Percentiles rank a stretch among this genome's conserved stretches.
These are phyloP conservation scores for Oreochromis spilurus DNA, from an alignment of 2,113 vertebrate species.

Conservation along the genomic window DNA sequence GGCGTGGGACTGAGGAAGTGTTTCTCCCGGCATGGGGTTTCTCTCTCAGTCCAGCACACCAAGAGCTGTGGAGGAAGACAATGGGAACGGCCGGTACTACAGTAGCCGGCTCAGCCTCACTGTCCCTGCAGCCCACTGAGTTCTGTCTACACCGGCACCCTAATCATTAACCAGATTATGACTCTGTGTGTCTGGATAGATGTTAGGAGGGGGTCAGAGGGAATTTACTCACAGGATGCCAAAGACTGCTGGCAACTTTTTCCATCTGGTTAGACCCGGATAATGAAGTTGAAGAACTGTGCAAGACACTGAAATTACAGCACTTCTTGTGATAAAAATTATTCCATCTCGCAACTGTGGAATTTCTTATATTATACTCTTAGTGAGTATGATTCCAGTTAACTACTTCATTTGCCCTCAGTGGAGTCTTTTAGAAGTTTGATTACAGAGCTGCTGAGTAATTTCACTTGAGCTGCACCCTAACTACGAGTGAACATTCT, in stretches of 20 bases:
- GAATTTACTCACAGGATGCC: not conserved
- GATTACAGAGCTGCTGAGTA: slow-evolving; percentile 3
- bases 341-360: not conserved
- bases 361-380: not conserved
- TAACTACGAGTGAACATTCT: slow-evolving; percentile 34
- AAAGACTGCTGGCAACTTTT: not conserved
- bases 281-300: not conserved
- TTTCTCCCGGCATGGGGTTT: slow-evolving; percentile 48
- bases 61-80: slow-evolving; percentile 50
- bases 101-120: slow-evolving; percentile 62
- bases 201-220: not conserved
- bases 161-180: slow-evolving; percentile 60
- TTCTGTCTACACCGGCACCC: slow-evolving; percentile 42
- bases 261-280: not conserved
- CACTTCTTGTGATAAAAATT: not conserved
- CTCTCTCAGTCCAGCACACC: slow-evolving; percentile 29
- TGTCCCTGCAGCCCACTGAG: slow-evolving; percentile 68
- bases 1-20: slow-evolving; percentile 25
- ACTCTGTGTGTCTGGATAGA: slow-evolving; percentile 10
- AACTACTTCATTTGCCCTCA: not conserved
- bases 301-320: not conserved
- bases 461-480: slow-evolving; percentile 19
- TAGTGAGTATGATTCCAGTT: not conserved
- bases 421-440: not conserved
- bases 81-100: slow-evolving; percentile 42